Evolutionary conservation across 2,113 vertebrate genomes (phyloP).

Genomic region (Heterochromis multidens): DNA sequence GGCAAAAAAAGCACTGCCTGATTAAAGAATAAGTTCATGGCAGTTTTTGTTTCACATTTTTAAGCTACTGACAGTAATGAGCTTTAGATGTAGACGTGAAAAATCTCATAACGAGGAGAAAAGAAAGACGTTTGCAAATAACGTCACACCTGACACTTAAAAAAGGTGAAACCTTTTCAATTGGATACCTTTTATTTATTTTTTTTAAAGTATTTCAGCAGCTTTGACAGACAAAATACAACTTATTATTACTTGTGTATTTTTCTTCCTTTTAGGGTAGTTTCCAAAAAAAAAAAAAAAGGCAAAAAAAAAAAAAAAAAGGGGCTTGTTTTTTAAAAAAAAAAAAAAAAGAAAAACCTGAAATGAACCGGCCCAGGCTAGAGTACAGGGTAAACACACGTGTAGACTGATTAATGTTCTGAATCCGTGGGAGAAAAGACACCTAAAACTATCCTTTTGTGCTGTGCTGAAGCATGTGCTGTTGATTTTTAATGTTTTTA

Average conservation of each 20-base stretch:
- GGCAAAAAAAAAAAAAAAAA: neutral
- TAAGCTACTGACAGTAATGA: neutral
- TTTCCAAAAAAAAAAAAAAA: neutral
- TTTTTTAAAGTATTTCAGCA: conserved; percentile 65
- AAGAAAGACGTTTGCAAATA: neutral
- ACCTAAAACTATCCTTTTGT: neutral
- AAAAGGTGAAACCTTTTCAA: neutral
- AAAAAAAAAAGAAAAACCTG: neutral
- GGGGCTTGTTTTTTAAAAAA: neutral
- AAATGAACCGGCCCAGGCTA: neutral
- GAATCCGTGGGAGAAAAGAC: neutral
- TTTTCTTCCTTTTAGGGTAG: neutral
- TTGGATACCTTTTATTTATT: conserved; percentile 51
- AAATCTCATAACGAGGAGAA: neutral
- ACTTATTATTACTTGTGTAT: conserved; percentile 13
- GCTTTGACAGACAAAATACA: conserved; percentile 71
- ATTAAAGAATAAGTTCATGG: neutral
- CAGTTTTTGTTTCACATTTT: neutral
- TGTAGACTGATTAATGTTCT: neutral
- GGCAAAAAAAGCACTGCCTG: no score
- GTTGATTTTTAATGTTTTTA: neutral
- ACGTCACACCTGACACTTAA: neutral
- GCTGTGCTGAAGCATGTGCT: conserved; percentile 8
- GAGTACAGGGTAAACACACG: neutral
- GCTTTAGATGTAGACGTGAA: neutral